Conservation (phyloP, 2,113 vertebrate genomes). For the Mionectes macconnelli region DNA sequence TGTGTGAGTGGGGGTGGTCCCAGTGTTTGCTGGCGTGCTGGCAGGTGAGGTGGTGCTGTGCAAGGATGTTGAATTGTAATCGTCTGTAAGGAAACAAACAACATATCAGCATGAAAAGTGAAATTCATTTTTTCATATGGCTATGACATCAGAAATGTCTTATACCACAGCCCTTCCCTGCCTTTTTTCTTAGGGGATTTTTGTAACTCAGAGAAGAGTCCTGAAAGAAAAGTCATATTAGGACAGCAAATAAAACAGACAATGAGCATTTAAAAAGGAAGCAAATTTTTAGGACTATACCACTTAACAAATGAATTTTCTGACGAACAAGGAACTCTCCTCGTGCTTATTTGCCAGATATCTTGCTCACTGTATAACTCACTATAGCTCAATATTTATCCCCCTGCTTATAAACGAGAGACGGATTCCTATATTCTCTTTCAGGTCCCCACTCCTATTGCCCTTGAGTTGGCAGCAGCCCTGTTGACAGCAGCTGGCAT, state of each 20-base stretch:
- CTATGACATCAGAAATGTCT: background rate
- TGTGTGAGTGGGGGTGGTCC: background rate
- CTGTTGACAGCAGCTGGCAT: background rate
- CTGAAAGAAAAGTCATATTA: background rate
- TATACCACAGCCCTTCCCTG: background rate
- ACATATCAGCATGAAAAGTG: slow-evolving; percentile 7
- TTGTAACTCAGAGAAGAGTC: background rate
- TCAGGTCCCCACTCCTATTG: background rate
- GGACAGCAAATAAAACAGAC: background rate
- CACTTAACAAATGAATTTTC: background rate
- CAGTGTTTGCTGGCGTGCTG: slow-evolving; percentile 47
- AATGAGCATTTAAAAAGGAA: background rate
- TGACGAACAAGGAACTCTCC: too few relatives aligned
- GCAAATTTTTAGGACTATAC: background rate
- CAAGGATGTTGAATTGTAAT: background rate
- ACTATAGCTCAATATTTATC: background rate
- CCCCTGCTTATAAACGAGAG: background rate
- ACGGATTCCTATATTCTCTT: background rate
- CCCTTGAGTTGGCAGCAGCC: background rate
- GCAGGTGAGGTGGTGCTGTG: slow-evolving; percentile 18
- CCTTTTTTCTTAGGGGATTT: background rate
- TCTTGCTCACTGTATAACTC: background rate
- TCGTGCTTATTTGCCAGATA: fast-evolving
- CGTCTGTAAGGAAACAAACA: slow-evolving; percentile 72
- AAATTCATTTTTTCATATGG: background rate